A percentile compares a stretch with the other conserved stretches of the same genome.
phyloP scores from a whole-genome alignment of 2,113 vertebrate genomes.

The Hippopotamus amphibius region DNA sequence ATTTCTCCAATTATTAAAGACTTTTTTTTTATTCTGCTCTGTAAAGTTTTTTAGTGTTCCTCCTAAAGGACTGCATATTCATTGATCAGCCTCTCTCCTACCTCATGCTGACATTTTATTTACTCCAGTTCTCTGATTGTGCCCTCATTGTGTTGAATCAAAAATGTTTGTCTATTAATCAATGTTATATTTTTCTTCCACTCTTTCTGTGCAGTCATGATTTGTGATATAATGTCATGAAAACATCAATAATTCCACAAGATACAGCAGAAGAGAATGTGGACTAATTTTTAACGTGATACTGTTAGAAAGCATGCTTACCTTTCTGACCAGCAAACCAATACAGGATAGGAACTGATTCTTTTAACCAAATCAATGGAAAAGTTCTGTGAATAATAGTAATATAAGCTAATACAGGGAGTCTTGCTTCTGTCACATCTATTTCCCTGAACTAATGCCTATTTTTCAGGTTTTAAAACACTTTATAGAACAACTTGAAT shows the following conservation, averaged over 20 bases:
- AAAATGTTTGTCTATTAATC: neutral
- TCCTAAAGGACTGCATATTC: neutral
- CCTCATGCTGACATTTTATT: neutral
- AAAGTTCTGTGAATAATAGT: neutral
- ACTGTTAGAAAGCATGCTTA: neutral
- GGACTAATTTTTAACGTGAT: neutral
- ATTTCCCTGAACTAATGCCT: conserved; percentile 38
- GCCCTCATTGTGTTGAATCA: neutral
- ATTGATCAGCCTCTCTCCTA: neutral
- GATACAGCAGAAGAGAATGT: neutral
- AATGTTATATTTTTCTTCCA: neutral
- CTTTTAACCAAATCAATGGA: neutral
- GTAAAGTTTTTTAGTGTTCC: neutral
- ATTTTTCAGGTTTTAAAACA: conserved; percentile 65
- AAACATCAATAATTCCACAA: neutral
- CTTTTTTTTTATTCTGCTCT: neutral
- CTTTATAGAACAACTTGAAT: conserved; percentile 51
- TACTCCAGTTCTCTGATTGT: neutral
- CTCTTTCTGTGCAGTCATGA: neutral
- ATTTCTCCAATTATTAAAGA: neutral
- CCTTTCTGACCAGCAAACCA: neutral
- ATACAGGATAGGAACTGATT: neutral
- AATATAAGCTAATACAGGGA: neutral
- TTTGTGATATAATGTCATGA: neutral
- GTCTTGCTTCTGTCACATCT: conserved; percentile 31